Percentiles rank a stretch among this genome's conserved stretches.
phyloP scores from a whole-genome alignment of 2,888 invertebrate genomes.

The Trachelus iudaicus region DNA sequence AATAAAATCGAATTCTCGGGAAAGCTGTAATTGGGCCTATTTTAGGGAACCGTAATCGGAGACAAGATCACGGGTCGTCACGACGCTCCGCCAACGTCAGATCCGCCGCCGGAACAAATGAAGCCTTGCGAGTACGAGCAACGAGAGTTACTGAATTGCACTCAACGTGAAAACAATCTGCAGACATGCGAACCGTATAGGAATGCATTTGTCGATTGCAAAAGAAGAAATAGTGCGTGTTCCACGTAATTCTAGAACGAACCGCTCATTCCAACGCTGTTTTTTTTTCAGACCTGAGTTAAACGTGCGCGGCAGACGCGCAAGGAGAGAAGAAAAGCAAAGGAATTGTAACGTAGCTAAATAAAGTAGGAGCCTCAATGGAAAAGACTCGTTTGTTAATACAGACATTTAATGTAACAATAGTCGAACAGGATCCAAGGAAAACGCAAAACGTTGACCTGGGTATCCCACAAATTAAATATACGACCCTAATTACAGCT shows the following conservation, averaged over 20 bases:
- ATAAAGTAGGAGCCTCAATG: slow-evolving; percentile 13
- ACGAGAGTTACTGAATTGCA: slow-evolving; percentile 29
- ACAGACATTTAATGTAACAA: neutral
- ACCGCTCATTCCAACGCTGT: neutral
- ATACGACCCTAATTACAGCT: neutral
- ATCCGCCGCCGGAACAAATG: slow-evolving; percentile 8
- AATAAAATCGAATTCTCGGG: neutral
- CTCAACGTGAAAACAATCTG: slow-evolving; percentile 26
- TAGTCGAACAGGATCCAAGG: neutral
- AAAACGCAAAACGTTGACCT: neutral
- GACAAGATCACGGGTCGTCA: slow-evolving; percentile 33
- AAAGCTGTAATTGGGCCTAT: neutral
- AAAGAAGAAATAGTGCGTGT: slow-evolving; percentile 27
- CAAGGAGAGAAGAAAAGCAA: slow-evolving; percentile 4
- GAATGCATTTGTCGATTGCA: slow-evolving; percentile 30
- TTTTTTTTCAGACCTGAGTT: neutral
- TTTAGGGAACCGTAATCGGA: slow-evolving; percentile 26
- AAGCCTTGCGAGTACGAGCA: slow-evolving; percentile 19
- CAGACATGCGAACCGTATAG: slow-evolving; percentile 28
- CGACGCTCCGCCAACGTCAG: slow-evolving; percentile 14
- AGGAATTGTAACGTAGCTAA: slow-evolving; percentile 12
- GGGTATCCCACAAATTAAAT: neutral
- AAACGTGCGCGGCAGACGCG: neutral
- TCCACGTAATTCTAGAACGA: neutral
- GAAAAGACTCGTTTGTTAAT: slow-evolving; percentile 3